Evolutionary conservation across 2,888 invertebrate species (phyloP).

Genomic region (Aphodius granarius): DNA sequence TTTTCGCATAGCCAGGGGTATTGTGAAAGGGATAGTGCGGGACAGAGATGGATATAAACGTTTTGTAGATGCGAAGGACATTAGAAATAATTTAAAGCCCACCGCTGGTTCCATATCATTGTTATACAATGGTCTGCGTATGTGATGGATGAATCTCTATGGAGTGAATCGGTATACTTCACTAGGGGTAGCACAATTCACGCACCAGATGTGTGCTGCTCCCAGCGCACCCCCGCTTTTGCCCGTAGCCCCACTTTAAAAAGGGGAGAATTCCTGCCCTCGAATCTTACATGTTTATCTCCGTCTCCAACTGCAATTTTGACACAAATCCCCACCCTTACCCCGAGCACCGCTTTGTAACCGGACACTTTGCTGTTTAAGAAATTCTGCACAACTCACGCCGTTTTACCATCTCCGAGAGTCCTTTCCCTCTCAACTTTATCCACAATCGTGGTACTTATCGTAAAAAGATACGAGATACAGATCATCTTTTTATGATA

Average conservation of each 20-base stretch:
- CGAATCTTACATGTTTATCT: slow-evolving; percentile 1
- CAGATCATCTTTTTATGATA: background rate
- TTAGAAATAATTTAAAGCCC: slow-evolving; percentile 19
- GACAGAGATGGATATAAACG: background rate
- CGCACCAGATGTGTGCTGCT: slow-evolving; percentile 7
- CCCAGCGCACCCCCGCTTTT: background rate
- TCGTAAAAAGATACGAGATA: background rate
- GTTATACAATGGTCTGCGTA: slow-evolving; percentile 7
- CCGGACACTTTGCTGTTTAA: background rate
- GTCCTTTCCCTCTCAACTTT: background rate
- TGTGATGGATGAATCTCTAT: slow-evolving; percentile 17
- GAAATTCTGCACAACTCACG: background rate
- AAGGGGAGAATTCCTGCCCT: background rate
- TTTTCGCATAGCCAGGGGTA: background rate
- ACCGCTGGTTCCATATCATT: slow-evolving; percentile 16
- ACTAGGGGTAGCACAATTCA: slow-evolving; percentile 1
- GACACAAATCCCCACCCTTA: slow-evolving; percentile 3
- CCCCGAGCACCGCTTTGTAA: background rate
- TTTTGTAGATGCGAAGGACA: slow-evolving; percentile 13
- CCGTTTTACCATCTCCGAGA: background rate
- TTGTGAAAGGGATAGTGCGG: background rate
- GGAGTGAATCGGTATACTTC: slow-evolving; percentile 13
- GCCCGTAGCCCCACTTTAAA: slow-evolving; percentile 8
- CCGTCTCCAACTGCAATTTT: slow-evolving; percentile 8
- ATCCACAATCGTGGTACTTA: background rate